These are phyloP conservation scores for Sparus aurata DNA, from an alignment of 2,797 vertebrate species.

Conservation along the genomic window DNA sequence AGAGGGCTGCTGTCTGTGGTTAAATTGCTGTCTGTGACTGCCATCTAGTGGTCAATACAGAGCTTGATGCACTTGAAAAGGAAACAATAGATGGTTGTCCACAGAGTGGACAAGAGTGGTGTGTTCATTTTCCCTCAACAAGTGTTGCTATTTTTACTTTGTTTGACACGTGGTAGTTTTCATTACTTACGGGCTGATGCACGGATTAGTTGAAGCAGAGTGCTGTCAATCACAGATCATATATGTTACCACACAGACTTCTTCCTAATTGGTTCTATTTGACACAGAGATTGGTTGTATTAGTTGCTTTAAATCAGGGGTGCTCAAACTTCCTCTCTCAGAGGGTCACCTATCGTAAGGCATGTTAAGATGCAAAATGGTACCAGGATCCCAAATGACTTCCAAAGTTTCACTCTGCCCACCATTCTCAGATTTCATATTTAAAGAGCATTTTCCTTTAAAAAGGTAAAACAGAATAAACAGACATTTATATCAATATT, in stretches of 20 bases:
- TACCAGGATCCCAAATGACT: no score
- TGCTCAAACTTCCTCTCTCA: no score
- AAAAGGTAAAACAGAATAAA: no score
- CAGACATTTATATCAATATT: no score
- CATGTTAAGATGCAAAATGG: no score
- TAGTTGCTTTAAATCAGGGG: no score
- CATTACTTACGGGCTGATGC: neutral
- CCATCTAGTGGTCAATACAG: conserved; percentile 72
- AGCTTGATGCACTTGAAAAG: neutral
- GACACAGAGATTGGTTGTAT: neutral
- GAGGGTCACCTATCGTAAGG: no score
- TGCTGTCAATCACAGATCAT: neutral
- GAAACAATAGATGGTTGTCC: neutral
- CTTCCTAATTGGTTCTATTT: neutral
- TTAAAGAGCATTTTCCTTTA: no score
- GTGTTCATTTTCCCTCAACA: neutral
- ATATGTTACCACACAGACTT: neutral
- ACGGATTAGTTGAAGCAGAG: neutral
- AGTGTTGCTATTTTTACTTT: neutral
- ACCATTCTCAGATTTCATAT: no score
- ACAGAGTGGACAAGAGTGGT: no score
- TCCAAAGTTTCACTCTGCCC: no score
- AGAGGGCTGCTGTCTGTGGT: conserved; percentile 29
- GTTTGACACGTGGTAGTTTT: neutral
- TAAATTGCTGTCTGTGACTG: conserved; percentile 55